Conservation (phyloP, 2,113 vertebrate genomes). For the Trogon melanurus region DNA sequence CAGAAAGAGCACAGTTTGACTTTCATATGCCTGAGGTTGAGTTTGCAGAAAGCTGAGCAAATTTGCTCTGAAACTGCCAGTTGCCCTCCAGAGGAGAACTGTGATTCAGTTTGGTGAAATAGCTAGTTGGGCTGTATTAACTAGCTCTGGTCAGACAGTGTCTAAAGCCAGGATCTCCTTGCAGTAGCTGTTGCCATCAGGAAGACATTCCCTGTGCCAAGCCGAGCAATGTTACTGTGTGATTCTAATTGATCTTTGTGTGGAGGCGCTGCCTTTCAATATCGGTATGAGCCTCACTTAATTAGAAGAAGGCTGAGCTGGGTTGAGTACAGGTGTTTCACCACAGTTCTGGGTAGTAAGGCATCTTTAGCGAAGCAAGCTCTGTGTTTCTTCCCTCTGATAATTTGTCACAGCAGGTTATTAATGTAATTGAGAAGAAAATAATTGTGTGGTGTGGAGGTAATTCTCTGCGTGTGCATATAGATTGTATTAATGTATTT, state of each 20-base stretch:
- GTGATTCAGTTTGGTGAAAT: background rate
- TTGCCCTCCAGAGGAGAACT: background rate
- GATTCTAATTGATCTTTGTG: background rate
- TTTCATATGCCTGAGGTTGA: background rate
- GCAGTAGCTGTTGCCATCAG: background rate
- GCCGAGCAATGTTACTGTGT: background rate
- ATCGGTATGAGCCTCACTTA: background rate
- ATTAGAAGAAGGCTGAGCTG: background rate
- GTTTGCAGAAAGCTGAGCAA: constrained; percentile 25
- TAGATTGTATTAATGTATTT: background rate
- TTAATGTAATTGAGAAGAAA: constrained; percentile 3
- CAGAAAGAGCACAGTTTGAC: background rate
- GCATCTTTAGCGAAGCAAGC: background rate
- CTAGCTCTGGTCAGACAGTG: background rate
- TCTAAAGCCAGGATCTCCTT: background rate
- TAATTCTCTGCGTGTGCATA: background rate
- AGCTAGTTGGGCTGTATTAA: background rate
- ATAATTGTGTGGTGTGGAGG: background rate
- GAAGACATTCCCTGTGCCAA: background rate
- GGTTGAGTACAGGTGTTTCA: background rate
- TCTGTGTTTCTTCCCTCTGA: background rate
- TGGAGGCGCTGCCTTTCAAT: background rate
- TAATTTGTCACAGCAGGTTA: background rate
- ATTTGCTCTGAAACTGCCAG: constrained; percentile 19
- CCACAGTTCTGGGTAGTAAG: background rate